Evolutionary conservation across 2,888 invertebrate genomes (phyloP).

Genomic region (Limnephilus marmoratus): DNA sequence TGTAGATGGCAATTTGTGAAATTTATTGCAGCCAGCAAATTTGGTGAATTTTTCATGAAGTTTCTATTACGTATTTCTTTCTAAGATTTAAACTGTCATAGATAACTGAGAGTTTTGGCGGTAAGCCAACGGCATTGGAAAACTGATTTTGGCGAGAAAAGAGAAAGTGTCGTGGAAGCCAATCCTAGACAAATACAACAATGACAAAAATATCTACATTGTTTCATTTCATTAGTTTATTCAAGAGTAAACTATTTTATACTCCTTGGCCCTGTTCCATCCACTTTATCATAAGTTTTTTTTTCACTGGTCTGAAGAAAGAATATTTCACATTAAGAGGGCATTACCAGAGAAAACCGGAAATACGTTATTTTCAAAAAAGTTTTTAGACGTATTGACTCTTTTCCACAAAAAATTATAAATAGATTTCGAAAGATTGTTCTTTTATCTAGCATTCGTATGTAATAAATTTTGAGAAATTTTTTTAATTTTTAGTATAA

Average conservation of each 20-base stretch:
- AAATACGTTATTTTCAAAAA: too few species aligned
- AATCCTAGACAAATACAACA: not conserved
- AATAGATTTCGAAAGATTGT: too few species aligned
- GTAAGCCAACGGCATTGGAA: not conserved
- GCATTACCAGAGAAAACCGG: too few species aligned
- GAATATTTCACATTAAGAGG: not conserved
- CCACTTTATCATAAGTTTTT: not conserved
- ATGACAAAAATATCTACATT: not conserved
- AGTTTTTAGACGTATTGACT: too few species aligned
- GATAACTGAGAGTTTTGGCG: not conserved
- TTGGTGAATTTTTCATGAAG: not conserved
- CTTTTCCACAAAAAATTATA: too few species aligned
- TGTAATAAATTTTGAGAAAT: too few species aligned
- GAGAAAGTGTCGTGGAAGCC: not conserved
- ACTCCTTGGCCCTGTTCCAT: not conserved
- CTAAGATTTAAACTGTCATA: not conserved
- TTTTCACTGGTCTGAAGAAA: not conserved
- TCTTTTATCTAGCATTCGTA: too few species aligned
- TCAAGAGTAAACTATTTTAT: not conserved
- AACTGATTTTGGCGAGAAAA: not conserved
- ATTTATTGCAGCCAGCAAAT: not conserved
- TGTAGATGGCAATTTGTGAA: not conserved
- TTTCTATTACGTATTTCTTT: not conserved
- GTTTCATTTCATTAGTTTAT: not conserved
- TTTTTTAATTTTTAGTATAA: too few species aligned